Evolutionary conservation across 2,888 invertebrate species (phyloP).

Genomic region (Noctua pronuba): DNA sequence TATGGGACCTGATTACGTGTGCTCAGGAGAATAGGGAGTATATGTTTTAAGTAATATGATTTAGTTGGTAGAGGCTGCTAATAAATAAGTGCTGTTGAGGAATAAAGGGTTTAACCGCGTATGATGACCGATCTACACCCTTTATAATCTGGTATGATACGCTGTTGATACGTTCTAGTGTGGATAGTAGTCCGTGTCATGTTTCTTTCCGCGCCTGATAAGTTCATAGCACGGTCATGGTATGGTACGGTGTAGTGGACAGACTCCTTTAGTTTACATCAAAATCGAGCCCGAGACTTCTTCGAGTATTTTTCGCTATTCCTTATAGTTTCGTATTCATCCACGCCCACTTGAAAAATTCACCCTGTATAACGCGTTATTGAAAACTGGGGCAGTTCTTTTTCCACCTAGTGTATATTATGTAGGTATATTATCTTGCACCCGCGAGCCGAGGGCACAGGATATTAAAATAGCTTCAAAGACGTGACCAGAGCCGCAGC

Average conservation of each 20-base stretch:
- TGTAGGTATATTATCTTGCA: neutral
- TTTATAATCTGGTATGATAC: neutral
- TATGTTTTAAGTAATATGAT: conserved; percentile 4
- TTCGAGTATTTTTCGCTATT: neutral
- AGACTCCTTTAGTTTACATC: neutral
- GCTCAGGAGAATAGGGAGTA: neutral
- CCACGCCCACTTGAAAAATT: neutral
- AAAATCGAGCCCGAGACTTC: neutral
- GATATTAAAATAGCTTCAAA: conserved; percentile 59
- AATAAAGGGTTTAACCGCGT: neutral
- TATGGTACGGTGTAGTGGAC: neutral
- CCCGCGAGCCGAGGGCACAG: conserved; percentile 22
- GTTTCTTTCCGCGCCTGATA: neutral
- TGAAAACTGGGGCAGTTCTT: conserved; percentile 21
- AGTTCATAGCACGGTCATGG: neutral
- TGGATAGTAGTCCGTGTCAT: neutral
- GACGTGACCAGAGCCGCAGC: conserved; percentile 37
- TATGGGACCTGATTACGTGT: conserved; percentile 27
- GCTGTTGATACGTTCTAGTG: neutral
- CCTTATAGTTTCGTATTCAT: neutral
- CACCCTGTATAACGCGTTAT: neutral
- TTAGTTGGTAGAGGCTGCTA: neutral
- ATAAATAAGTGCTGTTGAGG: neutral
- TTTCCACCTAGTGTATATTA: neutral
- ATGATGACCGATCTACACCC: neutral